phyloP scores from a whole-genome alignment of 2,797 vertebrate species.

The Syngnathus rostellatus region DNA sequence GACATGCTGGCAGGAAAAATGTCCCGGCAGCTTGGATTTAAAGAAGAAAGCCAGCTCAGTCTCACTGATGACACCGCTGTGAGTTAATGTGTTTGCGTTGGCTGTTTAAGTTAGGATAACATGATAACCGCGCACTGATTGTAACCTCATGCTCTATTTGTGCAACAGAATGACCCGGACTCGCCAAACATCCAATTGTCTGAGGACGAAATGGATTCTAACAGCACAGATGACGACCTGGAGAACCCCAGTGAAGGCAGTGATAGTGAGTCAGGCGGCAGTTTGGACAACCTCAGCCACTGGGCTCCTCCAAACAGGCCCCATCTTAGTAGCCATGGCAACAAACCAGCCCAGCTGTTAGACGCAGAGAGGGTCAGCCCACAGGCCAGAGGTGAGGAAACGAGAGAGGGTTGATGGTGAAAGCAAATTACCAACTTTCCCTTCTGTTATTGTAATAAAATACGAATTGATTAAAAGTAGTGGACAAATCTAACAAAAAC shows the following conservation, averaged over 20 bases:
- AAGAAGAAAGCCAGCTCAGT: constrained; percentile 41
- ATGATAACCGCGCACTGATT: not conserved
- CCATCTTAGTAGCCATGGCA: constrained; percentile 40
- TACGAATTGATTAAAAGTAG: not conserved
- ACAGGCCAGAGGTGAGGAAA: constrained; percentile 46
- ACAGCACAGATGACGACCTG: constrained; percentile 43
- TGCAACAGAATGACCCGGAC: constrained; percentile 25
- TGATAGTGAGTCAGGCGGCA: constrained; percentile 49
- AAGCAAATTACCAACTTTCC: not conserved
- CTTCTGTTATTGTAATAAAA: not conserved
- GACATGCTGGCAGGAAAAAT: constrained; percentile 45
- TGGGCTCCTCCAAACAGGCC: constrained; percentile 44
- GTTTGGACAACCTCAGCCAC: constrained; percentile 36
- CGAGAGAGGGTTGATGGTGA: constrained; percentile 1
- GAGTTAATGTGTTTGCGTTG: constrained; percentile 14
- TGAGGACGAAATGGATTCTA: constrained; percentile 47
- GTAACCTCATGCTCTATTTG: not conserved
- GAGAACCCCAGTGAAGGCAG: constrained; percentile 45
- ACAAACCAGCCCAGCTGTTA: constrained; percentile 39
- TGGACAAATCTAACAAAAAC: not conserved
- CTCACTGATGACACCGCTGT: constrained; percentile 38
- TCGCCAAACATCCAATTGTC: constrained; percentile 24
- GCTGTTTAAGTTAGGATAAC: constrained; percentile 8
- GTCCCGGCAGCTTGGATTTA: constrained; percentile 38
- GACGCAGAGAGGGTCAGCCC: constrained; percentile 25